Evolutionary conservation across 2,888 invertebrate species (phyloP), one percentile per base, ranked within the genome.

Genomic region (Epinotia brunnichana): DNA sequence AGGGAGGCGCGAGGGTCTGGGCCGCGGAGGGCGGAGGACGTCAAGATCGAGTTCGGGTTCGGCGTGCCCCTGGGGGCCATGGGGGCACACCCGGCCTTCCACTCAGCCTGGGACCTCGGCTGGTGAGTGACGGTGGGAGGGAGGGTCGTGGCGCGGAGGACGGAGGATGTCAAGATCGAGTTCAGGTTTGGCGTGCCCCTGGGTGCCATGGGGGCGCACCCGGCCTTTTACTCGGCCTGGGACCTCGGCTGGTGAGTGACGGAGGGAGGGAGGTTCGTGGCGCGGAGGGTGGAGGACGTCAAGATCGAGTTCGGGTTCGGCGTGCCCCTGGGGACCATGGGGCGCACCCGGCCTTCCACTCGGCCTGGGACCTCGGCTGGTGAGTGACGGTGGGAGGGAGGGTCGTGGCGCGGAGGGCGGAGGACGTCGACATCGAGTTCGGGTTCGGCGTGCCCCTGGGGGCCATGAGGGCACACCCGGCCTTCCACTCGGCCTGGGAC

Each of bases 91-190:
- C 93, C 92, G n/a, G 91, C 93, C 19, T 94, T 93, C 79, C 93
- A 94, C 76, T 92, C 94, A 9, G 87, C 93, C 62, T 94, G 94
- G 94, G 94, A 94, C 79, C 81, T 94, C 76, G 94, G 90, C 68
- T 93, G 91, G 93, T 94, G 82, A 88, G 88, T 79, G 24, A 2
- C 15, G 11, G 3, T n/a, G n/a, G 29, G 13, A 24, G 24, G 24
- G 15, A 13, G 29, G 4, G 24, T 15, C 15, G 5, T 13, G 24
- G 21, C 41, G 44, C 0, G 88, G 11, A 81, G 91, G n/a, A n/a
- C n/a, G 3, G 94, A 94, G 54, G 94, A 94, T 66, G 92, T 95
- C 74, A 94, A 94, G 83, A 88, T 94, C 48, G 94, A 95, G 83
- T 86, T 93, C 19, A 92, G 92, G 0, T 91, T 93, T 60, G 92